These are phyloP conservation scores for Mus pahari DNA, from an alignment of 2,113 vertebrate genomes.

Conservation along the genomic window DNA sequence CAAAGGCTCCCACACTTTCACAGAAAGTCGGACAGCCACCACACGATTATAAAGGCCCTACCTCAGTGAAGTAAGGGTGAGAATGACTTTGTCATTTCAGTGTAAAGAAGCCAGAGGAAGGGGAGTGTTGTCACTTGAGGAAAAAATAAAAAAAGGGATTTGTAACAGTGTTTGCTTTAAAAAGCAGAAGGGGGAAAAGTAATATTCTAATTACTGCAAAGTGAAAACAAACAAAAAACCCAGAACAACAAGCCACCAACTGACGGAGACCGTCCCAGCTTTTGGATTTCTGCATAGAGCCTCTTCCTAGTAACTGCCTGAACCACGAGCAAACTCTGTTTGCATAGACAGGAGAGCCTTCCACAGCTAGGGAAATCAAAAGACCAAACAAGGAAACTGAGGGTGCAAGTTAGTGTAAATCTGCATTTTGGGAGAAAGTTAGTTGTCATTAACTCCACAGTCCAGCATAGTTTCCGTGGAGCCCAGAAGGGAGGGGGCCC, in stretches of 20 bases:
- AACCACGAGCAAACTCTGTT: slow-evolving; percentile 73
- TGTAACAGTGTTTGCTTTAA: slow-evolving; percentile 79
- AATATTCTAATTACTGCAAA: slow-evolving; percentile 78
- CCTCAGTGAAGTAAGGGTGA: slow-evolving; percentile 85
- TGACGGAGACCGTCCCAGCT: background rate
- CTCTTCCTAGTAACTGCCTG: slow-evolving; percentile 63
- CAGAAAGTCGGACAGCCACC: slow-evolving; percentile 94
- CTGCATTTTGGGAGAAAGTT: slow-evolving; percentile 81
- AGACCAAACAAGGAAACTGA: slow-evolving; percentile 74
- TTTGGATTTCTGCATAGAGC: slow-evolving; percentile 62
- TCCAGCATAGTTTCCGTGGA: slow-evolving; percentile 98
- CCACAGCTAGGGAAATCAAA: slow-evolving; percentile 79
- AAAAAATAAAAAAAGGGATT: slow-evolving; percentile 79
- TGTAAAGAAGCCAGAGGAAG: slow-evolving; percentile 75
- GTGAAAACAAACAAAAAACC: background rate
- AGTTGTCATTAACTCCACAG: slow-evolving; percentile 94
- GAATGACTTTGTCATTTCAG: slow-evolving; percentile 74
- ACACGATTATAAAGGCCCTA: slow-evolving; percentile 87
- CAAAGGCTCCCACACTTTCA: slow-evolving; percentile 92
- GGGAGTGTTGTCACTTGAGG: slow-evolving; percentile 76
- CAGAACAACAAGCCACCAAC: background rate
- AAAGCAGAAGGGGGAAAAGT: slow-evolving; percentile 67
- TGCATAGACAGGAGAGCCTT: slow-evolving; percentile 81
- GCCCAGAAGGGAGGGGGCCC: slow-evolving; percentile 97
- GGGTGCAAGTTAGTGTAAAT: slow-evolving; percentile 82